These are phyloP conservation scores for Pelvicachromis taeniatus DNA, from an alignment of 2,113 vertebrate genomes.

Conservation along the genomic window DNA sequence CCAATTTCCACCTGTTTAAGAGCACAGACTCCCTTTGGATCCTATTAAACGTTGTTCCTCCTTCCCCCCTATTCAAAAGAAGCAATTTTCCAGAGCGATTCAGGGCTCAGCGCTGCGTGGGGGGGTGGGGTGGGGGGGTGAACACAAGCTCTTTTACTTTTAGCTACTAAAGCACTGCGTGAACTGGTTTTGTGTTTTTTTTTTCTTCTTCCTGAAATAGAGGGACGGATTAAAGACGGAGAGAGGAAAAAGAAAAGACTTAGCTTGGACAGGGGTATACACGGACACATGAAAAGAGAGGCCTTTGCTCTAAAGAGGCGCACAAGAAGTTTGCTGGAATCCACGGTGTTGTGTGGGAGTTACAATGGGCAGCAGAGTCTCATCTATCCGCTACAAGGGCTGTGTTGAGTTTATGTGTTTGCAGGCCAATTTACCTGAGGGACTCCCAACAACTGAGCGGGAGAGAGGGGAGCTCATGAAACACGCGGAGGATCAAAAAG, in stretches of 20 bases:
- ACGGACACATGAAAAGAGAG: conserved; percentile 80
- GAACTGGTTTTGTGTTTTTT: conserved; percentile 86
- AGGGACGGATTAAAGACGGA: conserved; percentile 86
- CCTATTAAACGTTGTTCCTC: conserved; percentile 85
- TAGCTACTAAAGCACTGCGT: conserved; percentile 93
- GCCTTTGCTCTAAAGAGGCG: conserved; percentile 73
- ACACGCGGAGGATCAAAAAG: neutral
- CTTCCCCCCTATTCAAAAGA: conserved; percentile 81
- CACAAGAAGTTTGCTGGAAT: conserved; percentile 90
- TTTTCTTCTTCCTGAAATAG: conserved; percentile 82
- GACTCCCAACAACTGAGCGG: conserved; percentile 67
- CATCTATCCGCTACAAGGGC: conserved; percentile 71
- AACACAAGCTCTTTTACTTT: conserved; percentile 84
- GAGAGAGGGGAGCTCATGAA: neutral
- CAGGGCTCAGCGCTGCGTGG: conserved; percentile 80
- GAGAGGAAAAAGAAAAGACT: conserved; percentile 75
- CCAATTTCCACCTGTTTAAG: conserved; percentile 88
- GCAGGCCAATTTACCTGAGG: conserved; percentile 85
- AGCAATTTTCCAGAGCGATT: conserved; percentile 86
- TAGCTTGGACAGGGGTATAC: conserved; percentile 82
- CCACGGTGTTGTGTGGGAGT: conserved; percentile 72
- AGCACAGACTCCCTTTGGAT: conserved; percentile 82
- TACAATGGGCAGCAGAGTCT: conserved; percentile 79
- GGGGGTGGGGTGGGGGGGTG: conserved; percentile 36
- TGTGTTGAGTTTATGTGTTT: conserved; percentile 82